phyloP scores from a whole-genome alignment of 2,888 invertebrate genomes.

The Drosophila maculinotata region DNA sequence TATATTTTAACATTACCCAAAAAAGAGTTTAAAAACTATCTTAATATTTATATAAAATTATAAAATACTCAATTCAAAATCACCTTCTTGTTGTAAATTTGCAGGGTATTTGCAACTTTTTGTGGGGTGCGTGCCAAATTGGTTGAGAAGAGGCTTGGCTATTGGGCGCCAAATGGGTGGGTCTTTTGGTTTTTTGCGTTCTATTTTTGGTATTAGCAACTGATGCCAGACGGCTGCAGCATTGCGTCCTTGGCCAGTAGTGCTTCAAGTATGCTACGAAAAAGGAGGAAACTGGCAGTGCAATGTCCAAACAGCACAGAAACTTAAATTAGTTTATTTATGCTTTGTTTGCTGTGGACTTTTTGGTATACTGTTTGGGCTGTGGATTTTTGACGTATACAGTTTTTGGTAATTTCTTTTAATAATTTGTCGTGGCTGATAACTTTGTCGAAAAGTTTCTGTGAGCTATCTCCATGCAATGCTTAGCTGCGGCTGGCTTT shows the following conservation, averaged over 20 bases:
- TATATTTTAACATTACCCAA: no score
- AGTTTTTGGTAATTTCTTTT: conserved; percentile 60
- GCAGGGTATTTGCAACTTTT: conserved; percentile 19
- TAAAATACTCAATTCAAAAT: no score
- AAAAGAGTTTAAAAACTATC: not conserved
- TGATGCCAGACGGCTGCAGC: conserved; percentile 43
- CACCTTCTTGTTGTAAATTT: not conserved
- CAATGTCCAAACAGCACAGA: conserved; percentile 34
- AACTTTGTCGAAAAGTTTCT: conserved; percentile 48
- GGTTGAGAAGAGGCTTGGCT: conserved; percentile 39
- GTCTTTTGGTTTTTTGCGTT: conserved; percentile 16
- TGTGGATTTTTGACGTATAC: conserved; percentile 17
- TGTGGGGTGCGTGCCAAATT: conserved; percentile 61
- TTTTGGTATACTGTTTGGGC: conserved; percentile 13
- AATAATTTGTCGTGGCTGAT: conserved; percentile 58
- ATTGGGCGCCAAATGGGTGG: conserved; percentile 29
- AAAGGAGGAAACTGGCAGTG: conserved; percentile 20
- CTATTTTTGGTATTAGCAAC: conserved; percentile 15
- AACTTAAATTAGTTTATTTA: conserved; percentile 80
- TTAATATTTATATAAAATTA: not conserved
- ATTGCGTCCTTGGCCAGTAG: conserved; percentile 9
- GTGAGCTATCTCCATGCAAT: conserved; percentile 19
- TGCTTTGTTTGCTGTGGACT: conserved; percentile 71
- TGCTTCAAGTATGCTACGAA: not conserved
- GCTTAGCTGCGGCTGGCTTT: conserved; percentile 33